Evolutionary conservation across 2,888 invertebrate species (phyloP).

Genomic region (Scaptomyza parva): DNA sequence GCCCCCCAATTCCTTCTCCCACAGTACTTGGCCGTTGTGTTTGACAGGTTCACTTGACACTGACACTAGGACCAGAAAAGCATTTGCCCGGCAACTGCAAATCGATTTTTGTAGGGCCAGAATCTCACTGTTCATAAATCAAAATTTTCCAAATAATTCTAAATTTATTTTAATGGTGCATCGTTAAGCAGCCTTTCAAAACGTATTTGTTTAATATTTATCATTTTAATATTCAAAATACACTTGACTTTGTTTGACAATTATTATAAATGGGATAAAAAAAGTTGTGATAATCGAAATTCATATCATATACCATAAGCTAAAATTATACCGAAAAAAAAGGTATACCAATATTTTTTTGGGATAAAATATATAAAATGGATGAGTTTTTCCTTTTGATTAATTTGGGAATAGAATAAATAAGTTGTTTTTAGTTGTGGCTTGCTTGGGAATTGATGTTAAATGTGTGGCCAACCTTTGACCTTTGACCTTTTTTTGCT

Average conservation of each 20-base stretch:
- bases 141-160: slow-evolving; percentile 31
- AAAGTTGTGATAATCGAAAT: too few species aligned
- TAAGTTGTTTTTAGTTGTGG: not conserved
- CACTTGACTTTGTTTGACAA: not conserved
- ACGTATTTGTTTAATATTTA: slow-evolving; percentile 25
- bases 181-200: slow-evolving; percentile 1
- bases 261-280: slow-evolving; percentile 16
- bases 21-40: slow-evolving; percentile 59
- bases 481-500: not conserved
- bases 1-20: slow-evolving; percentile 29
- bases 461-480: not conserved
- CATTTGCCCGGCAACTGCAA: not conserved
- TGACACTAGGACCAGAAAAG: not conserved
- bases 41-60: slow-evolving; percentile 68
- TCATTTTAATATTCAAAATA: slow-evolving; percentile 27
- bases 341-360: too few species aligned
- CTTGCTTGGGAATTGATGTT: not conserved
- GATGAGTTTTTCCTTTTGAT: not conserved
- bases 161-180: slow-evolving; percentile 25
- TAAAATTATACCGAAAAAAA: too few species aligned
- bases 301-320: too few species aligned
- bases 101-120: slow-evolving; percentile 38
- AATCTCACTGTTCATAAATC: slow-evolving; percentile 40
- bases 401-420: slow-evolving; percentile 1
- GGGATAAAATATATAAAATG: not conserved